A percentile compares a stretch with the other conserved stretches of the same genome.
These are phyloP conservation scores for Philereme vetulata DNA, from an alignment of 2,888 invertebrate genomes.

Conservation along the genomic window DNA sequence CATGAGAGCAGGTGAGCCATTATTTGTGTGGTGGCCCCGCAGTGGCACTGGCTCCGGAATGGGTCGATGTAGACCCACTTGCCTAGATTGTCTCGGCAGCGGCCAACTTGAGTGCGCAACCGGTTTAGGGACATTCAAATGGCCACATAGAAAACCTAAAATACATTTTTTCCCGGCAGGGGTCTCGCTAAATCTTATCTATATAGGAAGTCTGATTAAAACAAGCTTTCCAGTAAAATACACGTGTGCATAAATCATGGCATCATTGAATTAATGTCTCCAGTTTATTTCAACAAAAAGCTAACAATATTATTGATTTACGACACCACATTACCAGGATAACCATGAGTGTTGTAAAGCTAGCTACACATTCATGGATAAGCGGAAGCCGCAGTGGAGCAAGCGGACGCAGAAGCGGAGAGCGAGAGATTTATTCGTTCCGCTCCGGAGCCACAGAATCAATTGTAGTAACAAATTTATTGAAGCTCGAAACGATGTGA, in stretches of 20 bases:
- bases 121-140: too few relatives aligned
- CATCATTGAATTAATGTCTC: slow-evolving; percentile 12
- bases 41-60: too few relatives aligned
- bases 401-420: slow-evolving; percentile 29
- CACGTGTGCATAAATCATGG: slow-evolving; percentile 13
- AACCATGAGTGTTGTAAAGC: slow-evolving; percentile 31
- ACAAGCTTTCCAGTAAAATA: not conserved
- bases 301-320: slow-evolving; percentile 29
- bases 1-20: too few relatives aligned
- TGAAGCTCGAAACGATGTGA: too few relatives aligned
- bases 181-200: too few relatives aligned
- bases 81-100: too few relatives aligned
- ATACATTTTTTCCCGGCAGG: too few relatives aligned
- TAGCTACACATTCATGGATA: slow-evolving; percentile 31
- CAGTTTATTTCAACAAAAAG: slow-evolving; percentile 26
- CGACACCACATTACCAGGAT: slow-evolving; percentile 25
- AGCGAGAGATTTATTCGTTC: slow-evolving; percentile 40
- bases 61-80: too few relatives aligned
- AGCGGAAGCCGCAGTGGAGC: slow-evolving; percentile 29
- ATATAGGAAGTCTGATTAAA: not conserved
- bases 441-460: slow-evolving; percentile 22
- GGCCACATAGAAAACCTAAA: too few relatives aligned
- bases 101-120: too few relatives aligned
- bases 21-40: too few relatives aligned
- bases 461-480: not conserved